These are phyloP conservation scores for Nematostella vectensis DNA, from an alignment of 92 coral and sea anemone species.

Conservation along the genomic window DNA sequence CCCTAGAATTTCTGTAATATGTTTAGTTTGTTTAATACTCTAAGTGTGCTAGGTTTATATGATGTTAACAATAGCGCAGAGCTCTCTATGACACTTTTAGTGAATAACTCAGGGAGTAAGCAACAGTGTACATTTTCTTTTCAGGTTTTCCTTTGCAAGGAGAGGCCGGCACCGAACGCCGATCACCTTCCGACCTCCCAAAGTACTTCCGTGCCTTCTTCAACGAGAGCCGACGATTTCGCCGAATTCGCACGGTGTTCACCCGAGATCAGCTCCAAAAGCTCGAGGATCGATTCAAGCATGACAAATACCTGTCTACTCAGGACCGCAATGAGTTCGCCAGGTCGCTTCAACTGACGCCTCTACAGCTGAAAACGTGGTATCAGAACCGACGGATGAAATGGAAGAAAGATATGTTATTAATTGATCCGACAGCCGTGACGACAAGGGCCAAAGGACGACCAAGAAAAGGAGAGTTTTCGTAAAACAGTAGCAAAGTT, in stretches of 20 bases:
- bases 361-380: conserved; percentile 96
- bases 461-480: conserved; percentile 72
- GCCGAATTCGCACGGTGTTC: conserved; percentile 92
- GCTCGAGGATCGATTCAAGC: conserved; percentile 66
- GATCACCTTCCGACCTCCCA: conserved; percentile 40
- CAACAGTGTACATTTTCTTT: too few species aligned
- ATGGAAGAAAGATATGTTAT: conserved; percentile 89
- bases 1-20: too few species aligned
- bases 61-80: too few species aligned
- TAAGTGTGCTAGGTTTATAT: too few species aligned
- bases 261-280: conserved; percentile 64
- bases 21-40: too few species aligned
- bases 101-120: too few species aligned
- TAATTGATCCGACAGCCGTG: conserved; percentile 71
- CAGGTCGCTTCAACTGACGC: conserved; percentile 56
- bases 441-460: conserved; percentile 79
- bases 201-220: conserved; percentile 72
- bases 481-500: conserved; percentile 7
- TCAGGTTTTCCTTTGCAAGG: too few species aligned
- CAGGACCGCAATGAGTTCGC: conserved; percentile 91
- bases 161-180: conserved; percentile 6
- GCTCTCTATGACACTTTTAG: too few species aligned
- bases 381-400: conserved; percentile 97
- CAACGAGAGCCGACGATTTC: conserved; percentile 70
- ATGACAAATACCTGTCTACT: conserved; percentile 78